Conservation (phyloP, 2,113 vertebrate species). For the Siphamia tubifer region DNA sequence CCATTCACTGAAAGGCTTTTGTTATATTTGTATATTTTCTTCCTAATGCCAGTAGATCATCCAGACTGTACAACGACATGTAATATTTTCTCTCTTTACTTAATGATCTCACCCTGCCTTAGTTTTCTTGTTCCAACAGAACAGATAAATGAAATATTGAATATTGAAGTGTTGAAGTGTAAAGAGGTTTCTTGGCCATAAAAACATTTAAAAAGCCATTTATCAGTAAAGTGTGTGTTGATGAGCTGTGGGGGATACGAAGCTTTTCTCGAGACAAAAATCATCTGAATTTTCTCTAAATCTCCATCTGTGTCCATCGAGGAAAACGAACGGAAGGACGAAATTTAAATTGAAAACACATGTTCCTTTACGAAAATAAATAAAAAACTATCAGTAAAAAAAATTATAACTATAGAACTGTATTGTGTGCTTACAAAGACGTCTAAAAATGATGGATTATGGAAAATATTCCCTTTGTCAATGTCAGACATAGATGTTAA, state of each 20-base stretch:
- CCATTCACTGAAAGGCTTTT: background rate
- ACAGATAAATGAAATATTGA: background rate
- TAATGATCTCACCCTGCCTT: background rate
- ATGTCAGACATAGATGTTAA: too few relatives aligned
- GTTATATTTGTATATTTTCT: background rate
- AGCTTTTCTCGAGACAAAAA: background rate
- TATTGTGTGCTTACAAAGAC: too few relatives aligned
- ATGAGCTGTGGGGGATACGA: constrained; percentile 4
- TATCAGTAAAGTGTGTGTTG: background rate
- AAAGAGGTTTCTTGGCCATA: background rate
- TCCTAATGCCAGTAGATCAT: background rate
- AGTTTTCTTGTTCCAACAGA: background rate
- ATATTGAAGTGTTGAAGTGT: background rate
- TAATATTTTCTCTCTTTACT: background rate
- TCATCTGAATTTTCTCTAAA: too few relatives aligned
- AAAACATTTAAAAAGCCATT: constrained; percentile 12
- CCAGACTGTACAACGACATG: background rate
- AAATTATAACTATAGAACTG: too few relatives aligned
- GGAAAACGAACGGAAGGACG: too few relatives aligned
- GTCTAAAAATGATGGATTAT: too few relatives aligned
- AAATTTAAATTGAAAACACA: too few relatives aligned
- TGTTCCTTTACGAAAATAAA: too few relatives aligned
- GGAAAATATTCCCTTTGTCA: too few relatives aligned
- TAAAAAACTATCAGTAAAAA: too few relatives aligned
- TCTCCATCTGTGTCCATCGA: too few relatives aligned